Evolutionary conservation across 37 sponge, comb jelly and placozoan species (phyloP), one percentile per base, ranked within the genome.

Genomic region (Crambe crambe): DNA sequence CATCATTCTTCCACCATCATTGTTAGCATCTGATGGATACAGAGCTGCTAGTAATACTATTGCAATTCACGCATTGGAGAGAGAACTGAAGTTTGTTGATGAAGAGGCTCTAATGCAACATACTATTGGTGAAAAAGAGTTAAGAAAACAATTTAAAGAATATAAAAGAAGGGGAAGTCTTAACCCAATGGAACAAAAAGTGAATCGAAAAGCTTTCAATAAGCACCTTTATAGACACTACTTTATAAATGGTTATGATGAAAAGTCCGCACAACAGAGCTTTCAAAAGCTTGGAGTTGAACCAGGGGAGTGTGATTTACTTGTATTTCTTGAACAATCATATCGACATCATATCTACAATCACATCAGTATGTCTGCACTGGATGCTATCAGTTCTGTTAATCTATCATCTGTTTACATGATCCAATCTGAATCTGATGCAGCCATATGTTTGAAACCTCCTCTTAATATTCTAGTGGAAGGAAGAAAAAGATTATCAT

Each of bases 1-100:
- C 12, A 32, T 70, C 2, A 10, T 23, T 0, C 21, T 67, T 41
- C 60, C 73, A 9, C 85, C 85, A 25, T 84, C 84, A 41, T 34
- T 56, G 23, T 38, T 67, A 57, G 6, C 63, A 29, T 8, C 4
- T 61, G 15, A 8, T 29, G 25, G 5, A 23, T 8, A 23, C 6
- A 20, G 12, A 23, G n/a, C n/a, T n/a, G n/a, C n/a, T n/a, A n/a
- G n/a, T n/a, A n/a, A n/a, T n/a, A n/a, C n/a, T n/a, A n/a, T n/a
- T n/a, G n/a, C n/a, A n/a, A n/a, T n/a, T n/a, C 29, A 23, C 5
- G 30, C 30, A 23, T 29, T 23, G 4, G 30, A 27, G 6, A 23
- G 6, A 27, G 12, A 20, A 29, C 18, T 5, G 6, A 29, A 29
- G 5, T 8, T 5, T 8, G 25, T 20, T 20, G 6, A 9, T 61